These are phyloP conservation scores for Lophius americanus DNA, from an alignment of 2,797 vertebrate genomes.

Conservation along the genomic window DNA sequence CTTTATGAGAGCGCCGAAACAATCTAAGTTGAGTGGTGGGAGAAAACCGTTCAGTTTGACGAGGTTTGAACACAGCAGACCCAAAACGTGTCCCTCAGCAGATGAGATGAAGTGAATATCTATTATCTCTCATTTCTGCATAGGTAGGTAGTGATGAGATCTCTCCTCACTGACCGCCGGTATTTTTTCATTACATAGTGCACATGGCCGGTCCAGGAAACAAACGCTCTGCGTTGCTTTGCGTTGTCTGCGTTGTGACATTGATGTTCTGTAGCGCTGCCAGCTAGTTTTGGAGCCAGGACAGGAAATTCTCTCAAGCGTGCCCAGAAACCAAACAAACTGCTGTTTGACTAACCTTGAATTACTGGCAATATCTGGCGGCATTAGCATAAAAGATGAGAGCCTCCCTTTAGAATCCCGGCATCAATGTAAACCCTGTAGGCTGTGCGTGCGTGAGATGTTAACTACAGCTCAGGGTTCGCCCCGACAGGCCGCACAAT, in stretches of 20 bases:
- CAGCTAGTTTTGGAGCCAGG: slow-evolving; percentile 45
- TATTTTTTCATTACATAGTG: slow-evolving; percentile 29
- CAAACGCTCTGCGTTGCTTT: slow-evolving; percentile 24
- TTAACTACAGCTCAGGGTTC: slow-evolving; percentile 1
- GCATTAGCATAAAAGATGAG: slow-evolving; percentile 71
- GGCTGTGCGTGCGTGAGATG: background rate
- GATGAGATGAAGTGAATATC: background rate
- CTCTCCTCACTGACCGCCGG: slow-evolving; percentile 24
- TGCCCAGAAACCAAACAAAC: slow-evolving; percentile 66
- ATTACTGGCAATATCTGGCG: slow-evolving; percentile 58
- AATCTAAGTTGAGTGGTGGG: slow-evolving; percentile 51
- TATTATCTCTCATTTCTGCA: slow-evolving; percentile 2
- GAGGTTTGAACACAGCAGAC: background rate
- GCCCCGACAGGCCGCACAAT: too few species aligned
- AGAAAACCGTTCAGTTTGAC: slow-evolving; percentile 20
- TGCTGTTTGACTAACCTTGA: slow-evolving; percentile 78
- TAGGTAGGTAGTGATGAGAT: background rate
- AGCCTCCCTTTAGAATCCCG: slow-evolving; percentile 31
- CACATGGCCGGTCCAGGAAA: slow-evolving; percentile 36
- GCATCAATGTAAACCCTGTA: slow-evolving; percentile 17
- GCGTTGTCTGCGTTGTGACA: slow-evolving; percentile 37
- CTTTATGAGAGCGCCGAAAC: slow-evolving; percentile 22
- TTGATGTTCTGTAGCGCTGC: slow-evolving; percentile 50
- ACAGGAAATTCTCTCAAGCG: slow-evolving; percentile 49
- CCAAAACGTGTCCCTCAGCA: background rate